A percentile compares a stretch with the other conserved stretches of the same genome.
Evolutionary conservation across 2,113 vertebrate species (phyloP).

Genomic region (Pomatostomus ruficeps): DNA sequence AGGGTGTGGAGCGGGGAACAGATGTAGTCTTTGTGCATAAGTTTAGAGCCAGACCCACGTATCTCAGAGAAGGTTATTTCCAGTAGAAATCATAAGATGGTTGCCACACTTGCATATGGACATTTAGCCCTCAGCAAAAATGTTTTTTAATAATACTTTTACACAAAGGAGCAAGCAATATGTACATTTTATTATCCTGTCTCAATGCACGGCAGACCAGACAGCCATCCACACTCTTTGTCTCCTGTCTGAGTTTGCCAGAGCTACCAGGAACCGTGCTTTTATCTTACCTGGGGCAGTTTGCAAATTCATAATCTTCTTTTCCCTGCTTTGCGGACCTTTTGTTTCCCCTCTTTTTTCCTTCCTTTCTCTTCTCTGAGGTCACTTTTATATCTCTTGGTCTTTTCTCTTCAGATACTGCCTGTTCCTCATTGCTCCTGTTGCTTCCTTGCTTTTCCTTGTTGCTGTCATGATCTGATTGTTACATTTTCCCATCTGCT

Average conservation of each 20-base stretch:
- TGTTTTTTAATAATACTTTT: not conserved
- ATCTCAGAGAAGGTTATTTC: not conserved
- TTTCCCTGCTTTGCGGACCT: not conserved
- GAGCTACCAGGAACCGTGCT: not conserved
- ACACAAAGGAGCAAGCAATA: not conserved
- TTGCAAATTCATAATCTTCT: not conserved
- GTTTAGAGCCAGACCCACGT: not conserved
- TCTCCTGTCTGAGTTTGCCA: not conserved
- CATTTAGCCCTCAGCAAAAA: not conserved
- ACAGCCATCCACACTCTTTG: not conserved
- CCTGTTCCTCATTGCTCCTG: not conserved
- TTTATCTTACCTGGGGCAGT: not conserved
- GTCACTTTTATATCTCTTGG: not conserved
- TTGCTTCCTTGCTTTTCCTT: not conserved
- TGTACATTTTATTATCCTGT: not conserved
- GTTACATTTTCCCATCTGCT: conserved; percentile 45
- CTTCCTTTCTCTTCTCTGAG: not conserved
- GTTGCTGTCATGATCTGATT: not conserved
- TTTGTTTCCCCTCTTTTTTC: not conserved
- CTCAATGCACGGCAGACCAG: not conserved
- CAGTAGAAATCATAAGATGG: not conserved
- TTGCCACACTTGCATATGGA: not conserved
- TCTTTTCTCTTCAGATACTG: not conserved
- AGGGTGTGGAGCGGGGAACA: no score
- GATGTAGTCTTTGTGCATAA: not conserved